Evolutionary conservation across 2,113 vertebrate species (phyloP), one percentile per base, ranked within the genome.

Genomic region (Hippopotamus amphibius): DNA sequence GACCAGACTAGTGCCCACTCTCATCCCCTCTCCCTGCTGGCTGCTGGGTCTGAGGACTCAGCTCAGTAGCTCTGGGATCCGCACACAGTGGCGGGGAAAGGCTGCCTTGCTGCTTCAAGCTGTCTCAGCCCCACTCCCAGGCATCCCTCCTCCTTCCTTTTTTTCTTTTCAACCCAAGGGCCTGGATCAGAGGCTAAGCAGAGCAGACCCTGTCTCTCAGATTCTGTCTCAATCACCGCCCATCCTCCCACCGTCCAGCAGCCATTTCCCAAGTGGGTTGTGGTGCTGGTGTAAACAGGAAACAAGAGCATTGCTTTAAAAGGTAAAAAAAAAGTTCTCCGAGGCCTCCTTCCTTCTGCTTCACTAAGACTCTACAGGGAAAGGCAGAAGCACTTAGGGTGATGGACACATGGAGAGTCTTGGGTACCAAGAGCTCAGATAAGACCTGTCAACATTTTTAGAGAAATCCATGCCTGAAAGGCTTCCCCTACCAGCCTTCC

Each of bases 271-370:
- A 65, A 72, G 55, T 76, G 83, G 30, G 13, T 2, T n/a, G 53
- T 55, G 43, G 30, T 71, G 43, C 71, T 46, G 61, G 2, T 53
- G 19, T 95, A 97, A 98, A 98, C 97, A 97, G 96, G 96, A 98
- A 97, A 86, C 68, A 77, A 92, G 69, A 91, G 28, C 17, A n/a
- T 0, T 80, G 41, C 63, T 96, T 80, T 91, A 53, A 74, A 68
- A 82, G 84, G 30, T 50, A 57, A 11, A 41, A 81, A 41, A n/a
- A 33, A 22, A 71, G 30, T 28, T 72, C 48, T 55, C 37, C 0
- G 26, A 88, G 63, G 81, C 24, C 26, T 7, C 61, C 46, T 59
- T 82, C 48, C 63, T 69, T 22, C 37, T 8, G 6, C 55, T 57
- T 69, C 92, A 33, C 77, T 63, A 2, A 92, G 72, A 71, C 33